Evolutionary conservation across 2,797 vertebrate species (phyloP).

Genomic region (Channallabes apus): DNA sequence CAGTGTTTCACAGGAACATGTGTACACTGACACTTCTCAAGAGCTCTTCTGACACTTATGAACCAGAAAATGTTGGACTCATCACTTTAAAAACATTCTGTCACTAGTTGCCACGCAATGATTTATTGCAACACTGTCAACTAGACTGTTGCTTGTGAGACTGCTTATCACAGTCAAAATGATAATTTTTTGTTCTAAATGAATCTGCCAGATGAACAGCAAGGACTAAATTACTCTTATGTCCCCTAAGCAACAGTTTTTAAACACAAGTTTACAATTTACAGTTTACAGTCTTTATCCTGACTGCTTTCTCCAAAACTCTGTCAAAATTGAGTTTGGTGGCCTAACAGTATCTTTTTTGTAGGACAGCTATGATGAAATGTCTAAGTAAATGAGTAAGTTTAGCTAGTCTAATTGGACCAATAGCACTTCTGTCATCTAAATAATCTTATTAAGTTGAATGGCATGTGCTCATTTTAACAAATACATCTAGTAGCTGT

Average conservation of each 20-base stretch:
- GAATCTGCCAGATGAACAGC: neutral
- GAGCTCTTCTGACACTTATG: constrained; percentile 2
- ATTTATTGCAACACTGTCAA: constrained; percentile 10
- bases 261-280: too few species aligned
- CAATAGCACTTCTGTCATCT: neutral
- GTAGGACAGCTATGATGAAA: neutral
- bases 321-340: neutral
- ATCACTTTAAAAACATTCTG: neutral
- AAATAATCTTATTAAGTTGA: neutral
- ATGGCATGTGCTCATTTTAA: neutral
- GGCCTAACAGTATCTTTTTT: neutral
- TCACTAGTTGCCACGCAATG: neutral
- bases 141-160: neutral
- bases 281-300: too few species aligned
- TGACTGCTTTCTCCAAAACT: neutral
- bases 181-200: neutral
- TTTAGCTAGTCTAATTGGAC: neutral
- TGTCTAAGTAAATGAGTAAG: neutral
- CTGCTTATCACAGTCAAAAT: neutral
- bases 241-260: neutral
- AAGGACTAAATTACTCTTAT: neutral
- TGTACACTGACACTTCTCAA: neutral
- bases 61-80: neutral
- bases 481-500: neutral
- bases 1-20: neutral